phyloP scores from a whole-genome alignment of 2,797 vertebrate species.

The Siniperca undulata region DNA sequence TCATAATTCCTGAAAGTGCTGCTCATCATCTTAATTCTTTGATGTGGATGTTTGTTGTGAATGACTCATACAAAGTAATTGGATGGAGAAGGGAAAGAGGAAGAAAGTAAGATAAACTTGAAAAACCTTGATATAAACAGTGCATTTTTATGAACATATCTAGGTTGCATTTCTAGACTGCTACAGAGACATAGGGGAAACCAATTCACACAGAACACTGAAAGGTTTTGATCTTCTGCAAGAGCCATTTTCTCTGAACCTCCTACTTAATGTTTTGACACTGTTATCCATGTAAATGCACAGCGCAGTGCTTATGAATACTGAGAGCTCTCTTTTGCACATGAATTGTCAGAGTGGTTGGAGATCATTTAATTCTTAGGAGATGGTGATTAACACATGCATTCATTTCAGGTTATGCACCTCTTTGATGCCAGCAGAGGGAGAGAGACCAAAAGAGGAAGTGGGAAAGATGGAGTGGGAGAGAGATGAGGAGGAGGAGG shows the following conservation, averaged over 20 bases:
- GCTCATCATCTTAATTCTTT: neutral
- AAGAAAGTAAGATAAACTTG: neutral
- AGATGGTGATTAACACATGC: conserved; percentile 80
- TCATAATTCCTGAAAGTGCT: neutral
- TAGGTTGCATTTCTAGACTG: conserved; percentile 29
- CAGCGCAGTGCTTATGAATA: conserved; percentile 68
- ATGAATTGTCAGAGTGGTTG: conserved; percentile 74
- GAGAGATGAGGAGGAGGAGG: conserved; percentile 30
- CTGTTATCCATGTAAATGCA: conserved; percentile 77
- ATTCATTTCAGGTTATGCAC: conserved; percentile 79
- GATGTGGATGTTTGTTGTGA: neutral
- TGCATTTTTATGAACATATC: conserved; percentile 39
- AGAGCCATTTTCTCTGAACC: conserved; percentile 78
- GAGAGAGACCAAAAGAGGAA: conserved; percentile 38
- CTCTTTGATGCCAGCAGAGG: conserved; percentile 71
- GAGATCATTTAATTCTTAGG: conserved; percentile 79
- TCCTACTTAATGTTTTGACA: conserved; percentile 82
- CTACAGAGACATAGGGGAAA: conserved; percentile 46
- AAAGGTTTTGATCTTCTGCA: conserved; percentile 71
- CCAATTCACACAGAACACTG: conserved; percentile 48
- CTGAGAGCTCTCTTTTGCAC: conserved; percentile 73
- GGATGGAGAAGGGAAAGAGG: neutral
- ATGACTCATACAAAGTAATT: conserved; percentile 11
- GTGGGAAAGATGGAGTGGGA: conserved; percentile 25
- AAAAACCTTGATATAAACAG: conserved; percentile 13